Conservation (phyloP, 2,113 vertebrate species). For the Pelobates fuscus region DNA sequence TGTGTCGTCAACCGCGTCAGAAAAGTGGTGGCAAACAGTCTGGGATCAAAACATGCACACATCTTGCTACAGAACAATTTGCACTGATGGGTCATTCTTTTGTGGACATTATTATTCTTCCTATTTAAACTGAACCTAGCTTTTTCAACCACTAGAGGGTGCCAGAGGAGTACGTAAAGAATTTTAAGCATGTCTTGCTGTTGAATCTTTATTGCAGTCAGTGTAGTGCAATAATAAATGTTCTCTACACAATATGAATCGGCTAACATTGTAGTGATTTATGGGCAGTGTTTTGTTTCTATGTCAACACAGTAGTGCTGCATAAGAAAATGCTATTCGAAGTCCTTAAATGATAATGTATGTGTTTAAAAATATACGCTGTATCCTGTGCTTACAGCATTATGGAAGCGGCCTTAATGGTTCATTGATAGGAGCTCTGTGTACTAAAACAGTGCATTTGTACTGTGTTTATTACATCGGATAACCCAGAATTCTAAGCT, state of each 20-base stretch:
- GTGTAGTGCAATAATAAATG: not conserved
- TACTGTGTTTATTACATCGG: too few relatives aligned
- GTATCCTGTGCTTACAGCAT: too few relatives aligned
- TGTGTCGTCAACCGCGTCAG: constrained; percentile 99
- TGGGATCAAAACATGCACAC: constrained; percentile 80
- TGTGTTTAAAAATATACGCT: not conserved
- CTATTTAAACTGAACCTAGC: too few relatives aligned
- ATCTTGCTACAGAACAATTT: constrained; percentile 84
- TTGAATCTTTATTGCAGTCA: constrained; percentile 10
- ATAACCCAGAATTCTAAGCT: too few relatives aligned
- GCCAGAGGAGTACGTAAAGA: constrained; percentile 42
- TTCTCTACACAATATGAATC: not conserved
- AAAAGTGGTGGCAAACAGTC: constrained; percentile 98
- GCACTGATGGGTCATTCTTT: constrained; percentile 41
- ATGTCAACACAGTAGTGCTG: not conserved
- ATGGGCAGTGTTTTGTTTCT: not conserved
- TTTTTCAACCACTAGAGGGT: constrained; percentile 55
- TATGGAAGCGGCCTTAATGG: too few relatives aligned
- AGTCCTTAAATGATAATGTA: not conserved
- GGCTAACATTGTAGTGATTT: not conserved
- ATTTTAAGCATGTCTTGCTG: not conserved
- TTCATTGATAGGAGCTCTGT: too few relatives aligned
- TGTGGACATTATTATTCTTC: too few relatives aligned
- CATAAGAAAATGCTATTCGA: not conserved
- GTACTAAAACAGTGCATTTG: too few relatives aligned